Conservation (phyloP, 2,888 invertebrate species). For the Scrobipalpa atriplicella region DNA sequence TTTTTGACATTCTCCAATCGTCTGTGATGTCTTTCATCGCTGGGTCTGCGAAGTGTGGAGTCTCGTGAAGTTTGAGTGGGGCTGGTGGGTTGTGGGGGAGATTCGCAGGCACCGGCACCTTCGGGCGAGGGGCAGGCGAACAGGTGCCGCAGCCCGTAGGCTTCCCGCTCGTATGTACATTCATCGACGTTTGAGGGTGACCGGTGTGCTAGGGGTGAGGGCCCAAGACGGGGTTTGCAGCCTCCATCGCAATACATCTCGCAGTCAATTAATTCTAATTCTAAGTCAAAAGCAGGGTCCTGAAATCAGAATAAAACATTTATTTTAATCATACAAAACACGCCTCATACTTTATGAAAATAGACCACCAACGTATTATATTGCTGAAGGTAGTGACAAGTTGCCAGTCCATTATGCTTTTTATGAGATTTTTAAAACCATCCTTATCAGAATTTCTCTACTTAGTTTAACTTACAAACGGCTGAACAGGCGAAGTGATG, state of each 20-base stretch:
- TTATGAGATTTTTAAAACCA: too few species aligned
- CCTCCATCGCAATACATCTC: conserved; percentile 70
- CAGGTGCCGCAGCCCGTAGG: conserved; percentile 59
- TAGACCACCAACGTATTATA: too few species aligned
- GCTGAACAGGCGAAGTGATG: conserved; percentile 64
- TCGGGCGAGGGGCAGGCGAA: conserved; percentile 58
- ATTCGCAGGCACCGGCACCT: conserved; percentile 67
- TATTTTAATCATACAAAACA: too few species aligned
- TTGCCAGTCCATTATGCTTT: too few species aligned
- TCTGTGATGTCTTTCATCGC: conserved; percentile 79
- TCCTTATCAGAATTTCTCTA: background rate
- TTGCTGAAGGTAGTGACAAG: too few species aligned
- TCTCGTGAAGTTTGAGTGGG: conserved; percentile 90
- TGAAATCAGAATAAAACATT: conserved; percentile 38
- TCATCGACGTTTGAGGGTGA: conserved; percentile 57
- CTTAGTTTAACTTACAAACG: conserved; percentile 45
- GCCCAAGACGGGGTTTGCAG: conserved; percentile 66
- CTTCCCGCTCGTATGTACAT: conserved; percentile 59
- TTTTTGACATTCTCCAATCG: conserved; percentile 63
- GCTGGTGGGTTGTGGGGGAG: conserved; percentile 92
- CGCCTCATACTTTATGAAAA: too few species aligned
- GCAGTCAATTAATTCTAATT: conserved; percentile 70
- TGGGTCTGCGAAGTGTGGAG: conserved; percentile 85
- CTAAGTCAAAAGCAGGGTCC: conserved; percentile 67
- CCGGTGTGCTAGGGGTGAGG: conserved; percentile 63